phyloP scores from a whole-genome alignment of 2,888 invertebrate species.

The Suillia variegata region DNA sequence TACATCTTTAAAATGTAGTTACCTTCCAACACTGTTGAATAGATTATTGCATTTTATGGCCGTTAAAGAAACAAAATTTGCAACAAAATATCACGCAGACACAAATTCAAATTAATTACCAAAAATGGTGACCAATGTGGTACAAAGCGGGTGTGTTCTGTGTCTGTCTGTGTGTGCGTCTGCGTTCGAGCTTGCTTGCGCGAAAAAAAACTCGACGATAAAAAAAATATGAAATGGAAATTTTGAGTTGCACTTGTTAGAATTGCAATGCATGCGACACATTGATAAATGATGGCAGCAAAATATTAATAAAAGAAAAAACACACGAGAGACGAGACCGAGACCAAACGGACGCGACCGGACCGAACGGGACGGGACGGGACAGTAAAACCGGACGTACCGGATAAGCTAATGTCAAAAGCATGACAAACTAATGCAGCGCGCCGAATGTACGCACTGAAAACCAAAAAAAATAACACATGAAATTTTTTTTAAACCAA shows the following conservation, averaged over 20 bases:
- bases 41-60: background rate
- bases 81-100: background rate
- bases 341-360: too few species aligned
- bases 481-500: background rate
- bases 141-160: too few species aligned
- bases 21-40: background rate
- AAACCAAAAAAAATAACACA: too few species aligned
- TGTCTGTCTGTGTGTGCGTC: too few species aligned
- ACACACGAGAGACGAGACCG: background rate
- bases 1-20: too few species aligned
- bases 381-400: background rate
- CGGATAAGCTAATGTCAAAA: constrained; percentile 3
- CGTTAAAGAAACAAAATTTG: background rate
- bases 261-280: constrained; percentile 1
- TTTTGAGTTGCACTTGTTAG: constrained; percentile 2
- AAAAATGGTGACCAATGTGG: background rate
- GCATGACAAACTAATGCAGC: background rate
- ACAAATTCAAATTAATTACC: background rate
- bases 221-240: background rate
- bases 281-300: background rate
- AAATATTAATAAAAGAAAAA: too few species aligned
- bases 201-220: too few species aligned
- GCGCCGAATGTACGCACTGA: too few species aligned
- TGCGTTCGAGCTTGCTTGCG: too few species aligned
- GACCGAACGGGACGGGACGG: background rate